Base-by-base conservation (phyloP, 2,888 invertebrate genomes). In the Carterocephalus palaemon region DNA sequence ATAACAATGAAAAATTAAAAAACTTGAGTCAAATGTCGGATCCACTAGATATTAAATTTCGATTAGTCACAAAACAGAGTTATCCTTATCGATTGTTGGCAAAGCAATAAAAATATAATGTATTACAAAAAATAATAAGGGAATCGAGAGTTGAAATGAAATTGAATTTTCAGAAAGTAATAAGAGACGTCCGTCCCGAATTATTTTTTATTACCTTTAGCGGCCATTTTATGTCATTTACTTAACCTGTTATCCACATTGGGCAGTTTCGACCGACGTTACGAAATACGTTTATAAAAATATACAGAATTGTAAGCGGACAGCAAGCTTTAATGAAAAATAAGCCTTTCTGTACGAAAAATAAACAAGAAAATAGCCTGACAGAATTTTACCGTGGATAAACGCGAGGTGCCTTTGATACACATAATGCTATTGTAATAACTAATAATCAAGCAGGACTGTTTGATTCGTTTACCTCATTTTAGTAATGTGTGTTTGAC, bases 171-270 rank as follows among this genome's bases (percentile, higher is more conserved):
- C 66, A 63, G 62, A 71, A 70, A 70, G 69, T 66, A 72, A 70
- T 73, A 71, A 67, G 66, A 58, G 62, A 62, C 60, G 64, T 63
- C 62, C 62, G 68, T 57, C 59, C 60, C 59, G 58, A 70, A 75
- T 75, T 68, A 70, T 67, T 70, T 66, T 69, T 72, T 75, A 75
- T 70, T 70, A 53, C 62, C 57, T 54, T 68, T 63, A 67, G 62
- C 65, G 61, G 67, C 66, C 69, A 75, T 77, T 78, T 73, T 77
- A 63, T 76, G 71, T 76, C 77, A 77, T 77, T 79, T 75, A 77
- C 77, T 79, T 77, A 77, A 75, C 73, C 77, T 75, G 75, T 77
- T 77, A 75, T 76, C 70, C 75, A 62, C 62, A 59, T 62, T 50
- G 62, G 62, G 62, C 62, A 67, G 67, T 58, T 56, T 57, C 56